phyloP scores from a whole-genome alignment of 2,113 vertebrate species.

The Riparia riparia region DNA sequence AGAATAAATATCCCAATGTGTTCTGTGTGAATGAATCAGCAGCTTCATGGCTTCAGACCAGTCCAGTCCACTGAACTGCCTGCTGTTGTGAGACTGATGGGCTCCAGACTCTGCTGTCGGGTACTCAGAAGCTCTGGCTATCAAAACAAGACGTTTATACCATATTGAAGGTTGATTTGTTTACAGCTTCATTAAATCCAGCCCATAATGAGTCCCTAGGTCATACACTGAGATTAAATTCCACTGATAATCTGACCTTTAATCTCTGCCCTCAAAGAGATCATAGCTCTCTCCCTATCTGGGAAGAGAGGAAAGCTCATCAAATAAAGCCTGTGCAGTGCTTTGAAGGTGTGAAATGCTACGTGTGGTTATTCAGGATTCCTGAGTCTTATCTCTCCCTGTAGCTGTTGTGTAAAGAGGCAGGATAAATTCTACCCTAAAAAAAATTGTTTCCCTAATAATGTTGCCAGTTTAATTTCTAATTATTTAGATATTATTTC shows the following conservation, averaged over 20 bases:
- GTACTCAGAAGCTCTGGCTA: not conserved
- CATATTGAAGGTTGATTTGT: not conserved
- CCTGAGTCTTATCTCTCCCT: not conserved
- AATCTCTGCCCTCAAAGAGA: not conserved
- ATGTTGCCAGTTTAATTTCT: not conserved
- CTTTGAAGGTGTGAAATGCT: not conserved
- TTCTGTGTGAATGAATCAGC: not conserved
- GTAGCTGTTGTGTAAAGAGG: not conserved
- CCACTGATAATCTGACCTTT: not conserved
- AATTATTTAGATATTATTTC: not conserved
- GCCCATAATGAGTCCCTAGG: not conserved
- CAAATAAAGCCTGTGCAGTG: not conserved
- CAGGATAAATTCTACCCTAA: not conserved
- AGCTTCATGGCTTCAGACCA: not conserved
- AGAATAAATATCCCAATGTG: not conserved
- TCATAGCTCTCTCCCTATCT: not conserved
- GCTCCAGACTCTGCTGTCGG: not conserved
- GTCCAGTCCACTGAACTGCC: not conserved
- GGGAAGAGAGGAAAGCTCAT: not conserved
- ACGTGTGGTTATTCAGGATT: not conserved
- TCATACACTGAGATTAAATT: not conserved
- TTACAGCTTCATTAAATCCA: slow-evolving; percentile 39
- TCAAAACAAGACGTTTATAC: not conserved
- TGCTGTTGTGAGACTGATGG: not conserved
- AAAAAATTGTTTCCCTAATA: not conserved